phyloP scores from a whole-genome alignment of 2,113 vertebrate genomes.

The Rhegmatorhina hoffmannsi region DNA sequence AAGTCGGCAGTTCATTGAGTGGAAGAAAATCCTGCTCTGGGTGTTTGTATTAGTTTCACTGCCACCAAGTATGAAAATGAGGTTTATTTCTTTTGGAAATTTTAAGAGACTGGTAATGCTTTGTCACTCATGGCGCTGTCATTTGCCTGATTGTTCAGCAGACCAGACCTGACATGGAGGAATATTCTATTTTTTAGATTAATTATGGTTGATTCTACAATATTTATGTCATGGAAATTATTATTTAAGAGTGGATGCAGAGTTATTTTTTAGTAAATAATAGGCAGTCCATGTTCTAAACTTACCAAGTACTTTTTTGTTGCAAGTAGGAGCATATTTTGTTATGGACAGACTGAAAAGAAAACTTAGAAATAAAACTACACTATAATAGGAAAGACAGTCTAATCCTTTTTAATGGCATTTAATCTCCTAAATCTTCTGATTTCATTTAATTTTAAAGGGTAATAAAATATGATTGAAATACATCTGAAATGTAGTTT shows the following conservation, averaged over 20 bases:
- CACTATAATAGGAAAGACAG: not conserved
- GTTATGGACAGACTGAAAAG: not conserved
- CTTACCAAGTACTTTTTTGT: not conserved
- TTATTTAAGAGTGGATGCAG: not conserved
- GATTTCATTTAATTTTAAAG: slow-evolving; percentile 61
- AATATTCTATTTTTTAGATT: not conserved
- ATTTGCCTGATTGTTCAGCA: not conserved
- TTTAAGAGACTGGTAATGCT: not conserved
- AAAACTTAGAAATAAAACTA: not conserved
- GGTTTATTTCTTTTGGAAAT: not conserved
- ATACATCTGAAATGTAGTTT: slow-evolving; percentile 38
- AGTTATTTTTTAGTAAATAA: not conserved
- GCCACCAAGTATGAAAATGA: not conserved
- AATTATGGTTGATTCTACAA: not conserved
- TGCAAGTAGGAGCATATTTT: not conserved
- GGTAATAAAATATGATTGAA: slow-evolving; percentile 55
- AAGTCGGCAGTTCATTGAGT: not conserved
- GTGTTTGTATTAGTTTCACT: not conserved
- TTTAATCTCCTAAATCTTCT: slow-evolving; percentile 51
- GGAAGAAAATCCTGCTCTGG: not conserved
- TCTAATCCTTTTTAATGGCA: slow-evolving; percentile 28
- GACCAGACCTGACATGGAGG: not conserved
- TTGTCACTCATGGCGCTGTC: not conserved
- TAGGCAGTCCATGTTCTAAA: not conserved
- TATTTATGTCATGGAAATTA: not conserved